A percentile compares a stretch with the other conserved stretches of the same genome.
These are phyloP conservation scores for Rhabdophis nuchalis DNA, from an alignment of 2,797 vertebrate genomes.

Conservation along the genomic window DNA sequence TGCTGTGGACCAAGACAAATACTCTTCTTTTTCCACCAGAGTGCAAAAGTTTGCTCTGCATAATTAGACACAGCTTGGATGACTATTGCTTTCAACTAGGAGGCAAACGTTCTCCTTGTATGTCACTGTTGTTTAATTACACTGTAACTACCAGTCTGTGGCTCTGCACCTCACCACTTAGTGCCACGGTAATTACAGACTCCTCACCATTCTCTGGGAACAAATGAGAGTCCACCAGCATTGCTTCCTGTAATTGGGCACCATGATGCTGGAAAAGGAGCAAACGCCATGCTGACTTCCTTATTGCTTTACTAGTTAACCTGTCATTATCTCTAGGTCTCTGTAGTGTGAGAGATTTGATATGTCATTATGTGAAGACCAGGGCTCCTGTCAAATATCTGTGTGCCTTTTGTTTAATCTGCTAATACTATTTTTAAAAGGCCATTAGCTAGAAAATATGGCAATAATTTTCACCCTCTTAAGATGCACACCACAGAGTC, in stretches of 20 bases:
- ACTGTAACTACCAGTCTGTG: slow-evolving; percentile 53
- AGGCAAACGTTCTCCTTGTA: slow-evolving; percentile 8
- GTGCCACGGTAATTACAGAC: slow-evolving; percentile 31
- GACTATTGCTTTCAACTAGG: slow-evolving; percentile 2
- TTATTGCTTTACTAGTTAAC: background rate
- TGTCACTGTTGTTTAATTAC: slow-evolving; percentile 52
- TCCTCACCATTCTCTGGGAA: slow-evolving; percentile 42
- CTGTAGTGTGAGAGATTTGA: background rate
- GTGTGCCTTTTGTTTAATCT: background rate
- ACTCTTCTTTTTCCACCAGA: background rate
- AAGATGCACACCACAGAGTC: background rate
- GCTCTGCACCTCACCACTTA: slow-evolving; percentile 20
- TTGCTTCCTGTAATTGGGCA: slow-evolving; percentile 34
- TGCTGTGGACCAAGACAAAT: background rate
- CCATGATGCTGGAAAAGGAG: background rate
- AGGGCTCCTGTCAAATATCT: background rate
- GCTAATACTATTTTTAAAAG: background rate
- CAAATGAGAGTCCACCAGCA: slow-evolving; percentile 49
- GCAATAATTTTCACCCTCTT: background rate
- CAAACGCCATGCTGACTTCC: background rate
- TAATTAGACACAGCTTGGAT: slow-evolving; percentile 22
- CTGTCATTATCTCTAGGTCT: background rate
- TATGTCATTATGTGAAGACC: slow-evolving; percentile 4
- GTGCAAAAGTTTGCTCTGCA: background rate
- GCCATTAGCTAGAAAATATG: background rate